Percentiles rank a stretch among this genome's conserved stretches.
Conservation (phyloP, 2,888 invertebrate species). For the Ectemnius cavifrons region DNA sequence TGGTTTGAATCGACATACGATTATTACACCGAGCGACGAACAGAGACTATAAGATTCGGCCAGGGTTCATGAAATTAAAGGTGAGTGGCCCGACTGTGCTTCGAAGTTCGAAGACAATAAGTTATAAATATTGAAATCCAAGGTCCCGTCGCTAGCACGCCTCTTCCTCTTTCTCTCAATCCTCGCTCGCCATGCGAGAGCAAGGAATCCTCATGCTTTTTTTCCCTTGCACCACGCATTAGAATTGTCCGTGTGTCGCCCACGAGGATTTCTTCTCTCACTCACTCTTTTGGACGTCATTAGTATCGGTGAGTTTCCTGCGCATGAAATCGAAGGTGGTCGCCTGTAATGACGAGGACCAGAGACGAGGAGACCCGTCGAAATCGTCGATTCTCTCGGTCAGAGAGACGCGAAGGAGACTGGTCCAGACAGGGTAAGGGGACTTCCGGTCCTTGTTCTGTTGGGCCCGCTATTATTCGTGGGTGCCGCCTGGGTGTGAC, state of each 20-base stretch:
- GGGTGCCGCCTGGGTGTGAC: conserved; percentile 73
- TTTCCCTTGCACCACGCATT: conserved; percentile 56
- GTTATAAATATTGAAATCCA: conserved; percentile 76
- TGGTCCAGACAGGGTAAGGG: conserved; percentile 53
- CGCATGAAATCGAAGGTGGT: conserved; percentile 69
- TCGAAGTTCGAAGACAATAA: conserved; percentile 73
- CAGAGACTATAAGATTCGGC: too few species aligned
- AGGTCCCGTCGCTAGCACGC: conserved; percentile 42
- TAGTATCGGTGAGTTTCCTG: conserved; percentile 63
- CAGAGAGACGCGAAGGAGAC: conserved; percentile 42
- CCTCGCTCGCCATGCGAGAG: conserved; percentile 32
- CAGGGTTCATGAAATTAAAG: background rate
- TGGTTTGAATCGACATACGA: too few species aligned
- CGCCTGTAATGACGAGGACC: conserved; percentile 14
- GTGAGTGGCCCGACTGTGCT: conserved; percentile 24
- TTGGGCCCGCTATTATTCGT: conserved; percentile 65
- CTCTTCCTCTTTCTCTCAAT: conserved; percentile 30
- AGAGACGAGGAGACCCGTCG: conserved; percentile 53
- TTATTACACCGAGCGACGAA: too few species aligned
- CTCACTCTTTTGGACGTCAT: conserved; percentile 72
- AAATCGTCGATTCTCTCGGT: conserved; percentile 61
- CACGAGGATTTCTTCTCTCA: conserved; percentile 62
- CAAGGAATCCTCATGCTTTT: conserved; percentile 22
- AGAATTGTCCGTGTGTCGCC: conserved; percentile 71
- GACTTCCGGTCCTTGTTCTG: conserved; percentile 66